Conservation (phyloP, 2,797 vertebrate genomes). For the Gephyroberyx darwinii region DNA sequence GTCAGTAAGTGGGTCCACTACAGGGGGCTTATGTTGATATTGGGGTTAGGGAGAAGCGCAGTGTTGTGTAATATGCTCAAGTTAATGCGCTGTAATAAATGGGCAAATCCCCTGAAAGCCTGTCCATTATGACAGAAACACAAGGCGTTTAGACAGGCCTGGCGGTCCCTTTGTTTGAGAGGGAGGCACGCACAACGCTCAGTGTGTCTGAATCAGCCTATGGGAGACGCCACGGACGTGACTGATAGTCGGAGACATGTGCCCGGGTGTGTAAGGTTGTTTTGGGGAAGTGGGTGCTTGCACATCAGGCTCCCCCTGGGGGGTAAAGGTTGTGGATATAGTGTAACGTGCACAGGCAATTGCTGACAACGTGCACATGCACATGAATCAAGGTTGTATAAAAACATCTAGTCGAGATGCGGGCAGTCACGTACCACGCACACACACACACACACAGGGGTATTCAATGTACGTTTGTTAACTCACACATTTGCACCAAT, state of each 20-base stretch:
- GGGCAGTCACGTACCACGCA: constrained; percentile 5
- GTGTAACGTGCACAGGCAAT: constrained; percentile 19
- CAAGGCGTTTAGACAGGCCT: constrained; percentile 61
- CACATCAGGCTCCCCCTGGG: neutral
- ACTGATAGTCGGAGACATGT: constrained; percentile 59
- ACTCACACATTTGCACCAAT: too few relatives aligned
- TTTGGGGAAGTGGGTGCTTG: constrained; percentile 17
- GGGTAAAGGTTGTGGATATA: constrained; percentile 11
- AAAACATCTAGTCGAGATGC: constrained; percentile 47
- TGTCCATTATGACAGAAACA: constrained; percentile 72
- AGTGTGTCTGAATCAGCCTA: constrained; percentile 51
- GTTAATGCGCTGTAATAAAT: constrained; percentile 76
- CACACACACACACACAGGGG: neutral
- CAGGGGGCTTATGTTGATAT: constrained; percentile 64
- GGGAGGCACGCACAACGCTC: constrained; percentile 40
- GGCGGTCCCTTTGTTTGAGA: constrained; percentile 58
- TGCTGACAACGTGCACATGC: constrained; percentile 7
- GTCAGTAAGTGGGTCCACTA: constrained; percentile 58
- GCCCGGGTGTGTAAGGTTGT: constrained; percentile 33
- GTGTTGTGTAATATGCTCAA: constrained; percentile 71
- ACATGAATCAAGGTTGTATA: too few relatives aligned
- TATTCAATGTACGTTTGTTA: too few relatives aligned
- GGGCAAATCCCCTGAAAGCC: constrained; percentile 71
- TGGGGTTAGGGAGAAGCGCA: constrained; percentile 59
- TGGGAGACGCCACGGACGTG: constrained; percentile 44